Base-by-base conservation (phyloP, 2,797 vertebrate species). In the Microchirus variegatus region DNA sequence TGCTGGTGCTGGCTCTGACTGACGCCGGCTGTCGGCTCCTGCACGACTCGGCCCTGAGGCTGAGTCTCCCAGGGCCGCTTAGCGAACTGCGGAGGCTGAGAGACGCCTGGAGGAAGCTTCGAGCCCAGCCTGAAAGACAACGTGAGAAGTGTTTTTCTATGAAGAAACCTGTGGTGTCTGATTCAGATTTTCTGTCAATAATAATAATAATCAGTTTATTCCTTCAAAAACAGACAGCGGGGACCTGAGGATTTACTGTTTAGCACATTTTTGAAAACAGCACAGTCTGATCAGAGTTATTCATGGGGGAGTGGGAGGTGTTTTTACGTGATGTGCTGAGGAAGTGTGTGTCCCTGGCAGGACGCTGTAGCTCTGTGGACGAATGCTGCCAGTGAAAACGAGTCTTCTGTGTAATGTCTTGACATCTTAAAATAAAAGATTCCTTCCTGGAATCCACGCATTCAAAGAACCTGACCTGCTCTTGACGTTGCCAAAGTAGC, bases 401-500 rank as follows among this genome's bases (percentile, higher is more conserved):
- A 42, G 22, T 19, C 36, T 48, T 56, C 12, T 53, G 15, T 19
- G 7, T 47, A 49, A 22, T 48, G 7, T 37, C 12, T 11, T 26
- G 18, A 56, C 38, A 41, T 36, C 8, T 44, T 36, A 73, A 46
- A 53, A 22, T 51, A 26, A 58, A 77, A 43, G 60, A 69, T 85
- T 71, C 46, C 42, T 18, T 60, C 37, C 52, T 62, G 13, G 74
- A 78, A 84, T 79, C 68, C 54, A 37, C 1, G 22, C 41, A 51
- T 65, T 79, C 31, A 60, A 22, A 55, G 19, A 60, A 45, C 35
- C 81, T 83, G 63, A 93, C 93, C 93, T 94, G 81, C 74, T 89
- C 81, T 93, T 93, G 56, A 92, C 91, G 16, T 91, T 93, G 75
- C 91, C 91, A 76, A 94, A 93, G 87, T 94, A 94, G 79, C 91